These are phyloP conservation scores for Solenopsis invicta DNA, from an alignment of 1,140 invertebrate species.

Conservation along the genomic window DNA sequence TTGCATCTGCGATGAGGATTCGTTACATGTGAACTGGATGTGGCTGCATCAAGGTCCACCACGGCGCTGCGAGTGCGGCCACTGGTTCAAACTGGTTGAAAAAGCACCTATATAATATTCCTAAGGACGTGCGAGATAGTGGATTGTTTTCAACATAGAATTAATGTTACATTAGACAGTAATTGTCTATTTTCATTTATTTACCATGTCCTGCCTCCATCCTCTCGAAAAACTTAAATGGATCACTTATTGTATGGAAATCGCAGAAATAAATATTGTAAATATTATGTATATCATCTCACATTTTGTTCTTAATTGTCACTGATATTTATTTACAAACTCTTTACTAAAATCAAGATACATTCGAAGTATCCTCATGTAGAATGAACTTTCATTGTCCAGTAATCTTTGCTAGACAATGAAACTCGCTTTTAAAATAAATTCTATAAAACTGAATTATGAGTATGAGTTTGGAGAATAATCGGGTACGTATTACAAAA, in stretches of 20 bases:
- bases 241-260: constrained; percentile 11
- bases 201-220: constrained; percentile 42
- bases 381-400: neutral
- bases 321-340: neutral
- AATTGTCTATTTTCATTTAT: constrained; percentile 74
- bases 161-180: constrained; percentile 79
- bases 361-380: neutral
- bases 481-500: neutral
- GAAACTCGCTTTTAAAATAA: neutral
- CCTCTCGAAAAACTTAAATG: constrained; percentile 18
- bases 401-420: neutral
- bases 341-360: neutral
- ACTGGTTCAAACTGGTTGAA: constrained; percentile 97
- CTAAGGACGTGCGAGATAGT: constrained; percentile 77
- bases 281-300: constrained; percentile 21
- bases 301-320: neutral
- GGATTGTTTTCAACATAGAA: constrained; percentile 82
- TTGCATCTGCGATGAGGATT: constrained; percentile 98
- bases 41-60: constrained; percentile 96
- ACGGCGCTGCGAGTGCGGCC: constrained; percentile 97
- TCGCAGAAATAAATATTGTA: constrained; percentile 39
- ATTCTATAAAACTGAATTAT: neutral
- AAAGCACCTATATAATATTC: constrained; percentile 89
- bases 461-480: neutral
- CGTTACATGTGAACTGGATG: constrained; percentile 96